These are phyloP conservation scores for Cydia amplana DNA, from an alignment of 1,140 invertebrate species.

Conservation along the genomic window DNA sequence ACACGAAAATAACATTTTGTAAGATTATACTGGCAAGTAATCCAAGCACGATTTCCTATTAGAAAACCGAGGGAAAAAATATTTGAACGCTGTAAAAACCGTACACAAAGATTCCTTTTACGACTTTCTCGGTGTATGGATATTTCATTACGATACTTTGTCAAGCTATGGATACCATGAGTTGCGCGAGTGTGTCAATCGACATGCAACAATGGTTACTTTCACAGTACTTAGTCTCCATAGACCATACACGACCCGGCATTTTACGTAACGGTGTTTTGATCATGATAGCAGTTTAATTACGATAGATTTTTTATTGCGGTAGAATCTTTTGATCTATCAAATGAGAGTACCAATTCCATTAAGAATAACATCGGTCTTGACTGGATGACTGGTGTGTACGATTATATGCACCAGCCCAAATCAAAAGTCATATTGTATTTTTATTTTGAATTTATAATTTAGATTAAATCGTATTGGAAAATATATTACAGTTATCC, in stretches of 20 bases:
- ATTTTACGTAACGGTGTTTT: slow-evolving; percentile 37
- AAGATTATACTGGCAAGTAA: neutral
- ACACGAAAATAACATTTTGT: neutral
- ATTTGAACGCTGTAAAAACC: neutral
- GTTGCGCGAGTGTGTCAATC: slow-evolving; percentile 25
- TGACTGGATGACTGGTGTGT: neutral
- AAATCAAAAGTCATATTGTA: too few species aligned
- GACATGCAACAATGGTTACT: slow-evolving; percentile 68
- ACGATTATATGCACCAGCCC: neutral
- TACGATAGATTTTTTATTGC: slow-evolving; percentile 1
- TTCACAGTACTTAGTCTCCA: slow-evolving; percentile 60
- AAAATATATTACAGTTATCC: slow-evolving; percentile 15
- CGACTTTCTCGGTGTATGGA: neutral
- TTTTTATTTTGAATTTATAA: too few species aligned
- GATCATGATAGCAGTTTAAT: slow-evolving; percentile 23
- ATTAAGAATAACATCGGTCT: neutral
- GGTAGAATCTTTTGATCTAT: slow-evolving; percentile 10
- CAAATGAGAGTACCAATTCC: neutral
- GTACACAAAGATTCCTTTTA: slow-evolving; percentile 3
- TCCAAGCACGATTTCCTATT: neutral
- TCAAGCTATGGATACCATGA: slow-evolving; percentile 14
- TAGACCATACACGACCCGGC: slow-evolving; percentile 37
- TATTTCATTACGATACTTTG: neutral
- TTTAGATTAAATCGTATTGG: neutral
- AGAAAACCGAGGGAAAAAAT: slow-evolving; percentile 1